Conservation (phyloP, 2,113 vertebrate genomes). For the Peromyscus maniculatus region DNA sequence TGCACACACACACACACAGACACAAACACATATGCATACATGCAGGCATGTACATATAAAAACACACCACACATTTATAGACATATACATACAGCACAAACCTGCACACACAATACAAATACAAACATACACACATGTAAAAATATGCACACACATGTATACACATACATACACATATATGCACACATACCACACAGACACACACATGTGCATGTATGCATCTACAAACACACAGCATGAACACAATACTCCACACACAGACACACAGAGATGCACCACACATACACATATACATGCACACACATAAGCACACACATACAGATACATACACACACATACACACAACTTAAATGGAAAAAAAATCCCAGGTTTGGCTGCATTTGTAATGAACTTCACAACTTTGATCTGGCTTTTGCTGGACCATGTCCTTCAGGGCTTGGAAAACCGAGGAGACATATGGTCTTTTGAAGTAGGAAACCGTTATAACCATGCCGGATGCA, state of each 20-base stretch:
- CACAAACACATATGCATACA: too few relatives aligned
- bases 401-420: conserved; percentile 73
- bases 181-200: neutral
- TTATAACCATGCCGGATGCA: conserved; percentile 41
- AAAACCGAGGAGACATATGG: conserved; percentile 61
- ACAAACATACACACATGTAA: neutral
- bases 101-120: neutral
- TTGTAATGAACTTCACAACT: conserved; percentile 76
- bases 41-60: neutral
- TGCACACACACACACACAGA: neutral
- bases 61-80: neutral
- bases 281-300: neutral
- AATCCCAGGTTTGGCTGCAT: neutral
- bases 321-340: neutral
- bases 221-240: neutral
- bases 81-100: neutral
- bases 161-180: neutral
- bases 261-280: neutral
- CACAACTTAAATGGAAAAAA: conserved; percentile 49
- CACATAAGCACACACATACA: neutral
- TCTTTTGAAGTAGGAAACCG: conserved; percentile 57
- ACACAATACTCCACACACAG: neutral
- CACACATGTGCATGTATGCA: neutral
- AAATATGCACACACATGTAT: neutral
- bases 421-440: conserved; percentile 63